phyloP scores from a whole-genome alignment of 2,888 invertebrate genomes.

The Eupithecia pulchellata region DNA sequence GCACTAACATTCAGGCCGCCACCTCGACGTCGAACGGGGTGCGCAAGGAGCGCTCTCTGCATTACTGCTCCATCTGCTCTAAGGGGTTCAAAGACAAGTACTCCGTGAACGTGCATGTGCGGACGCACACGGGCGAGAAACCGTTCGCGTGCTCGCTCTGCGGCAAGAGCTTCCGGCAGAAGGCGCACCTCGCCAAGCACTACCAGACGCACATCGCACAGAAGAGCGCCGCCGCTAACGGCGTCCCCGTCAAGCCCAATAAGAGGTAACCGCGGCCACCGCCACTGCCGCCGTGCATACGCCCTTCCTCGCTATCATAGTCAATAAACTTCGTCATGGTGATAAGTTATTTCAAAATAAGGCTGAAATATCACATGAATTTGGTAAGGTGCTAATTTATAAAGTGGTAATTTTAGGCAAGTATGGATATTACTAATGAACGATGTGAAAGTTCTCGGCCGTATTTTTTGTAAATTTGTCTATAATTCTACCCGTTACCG shows the following conservation, averaged over 20 bases:
- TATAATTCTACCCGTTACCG: constrained; percentile 84
- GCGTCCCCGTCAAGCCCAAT: constrained; percentile 84
- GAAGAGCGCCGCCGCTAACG: constrained; percentile 89
- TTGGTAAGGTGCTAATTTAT: constrained; percentile 81
- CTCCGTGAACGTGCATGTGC: constrained; percentile 98
- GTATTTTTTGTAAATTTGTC: constrained; percentile 81
- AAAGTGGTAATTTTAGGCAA: constrained; percentile 73
- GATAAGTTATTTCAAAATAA: constrained; percentile 74
- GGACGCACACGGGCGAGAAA: constrained; percentile 99
- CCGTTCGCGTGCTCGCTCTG: constrained; percentile 98
- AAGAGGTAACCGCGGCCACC: constrained; percentile 77
- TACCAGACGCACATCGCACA: constrained; percentile 97
- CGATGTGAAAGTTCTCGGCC: constrained; percentile 68
- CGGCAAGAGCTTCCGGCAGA: constrained; percentile 96
- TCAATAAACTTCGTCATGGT: constrained; percentile 78
- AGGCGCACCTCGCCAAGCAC: constrained; percentile 96
- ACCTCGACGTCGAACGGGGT: constrained; percentile 89
- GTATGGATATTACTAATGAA: constrained; percentile 69
- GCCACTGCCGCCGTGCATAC: constrained; percentile 20
- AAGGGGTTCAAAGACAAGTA: constrained; percentile 98
- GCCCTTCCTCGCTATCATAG: constrained; percentile 60
- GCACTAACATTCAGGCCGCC: constrained; percentile 77
- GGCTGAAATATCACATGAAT: constrained; percentile 83
- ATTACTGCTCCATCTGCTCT: constrained; percentile 97
- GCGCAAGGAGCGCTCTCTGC: constrained; percentile 93